Evolutionary conservation across 2,113 vertebrate species (phyloP).

Genomic region (Telmatochromis sp.): DNA sequence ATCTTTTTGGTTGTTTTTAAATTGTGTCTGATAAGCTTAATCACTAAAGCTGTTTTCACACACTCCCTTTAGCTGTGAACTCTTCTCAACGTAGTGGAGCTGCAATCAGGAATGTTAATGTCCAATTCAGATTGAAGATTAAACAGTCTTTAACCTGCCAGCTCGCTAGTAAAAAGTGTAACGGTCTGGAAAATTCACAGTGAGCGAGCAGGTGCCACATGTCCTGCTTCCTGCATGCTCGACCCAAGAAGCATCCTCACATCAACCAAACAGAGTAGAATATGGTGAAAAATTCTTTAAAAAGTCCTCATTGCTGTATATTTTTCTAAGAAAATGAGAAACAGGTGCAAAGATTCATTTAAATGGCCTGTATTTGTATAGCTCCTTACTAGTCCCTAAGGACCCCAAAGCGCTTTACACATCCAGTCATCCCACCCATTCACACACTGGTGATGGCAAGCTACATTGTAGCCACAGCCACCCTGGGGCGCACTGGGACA

Average conservation of each 20-base stretch:
- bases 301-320: background rate
- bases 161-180: background rate
- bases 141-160: background rate
- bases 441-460: no score
- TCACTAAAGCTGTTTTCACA: background rate
- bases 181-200: background rate
- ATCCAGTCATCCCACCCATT: no score
- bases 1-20: background rate
- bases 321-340: background rate
- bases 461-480: accelerated
- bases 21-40: background rate
- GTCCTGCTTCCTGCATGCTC: background rate
- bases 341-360: background rate
- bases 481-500: no score
- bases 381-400: accelerated
- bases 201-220: background rate
- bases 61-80: background rate
- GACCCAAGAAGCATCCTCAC: background rate
- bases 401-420: no score
- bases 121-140: background rate
- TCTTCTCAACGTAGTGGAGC: background rate
- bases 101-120: background rate
- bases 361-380: background rate
- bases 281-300: background rate
- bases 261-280: background rate